Base-by-base conservation (phyloP, 1,140 invertebrate genomes). In the Alviniconcha marisindica region DNA sequence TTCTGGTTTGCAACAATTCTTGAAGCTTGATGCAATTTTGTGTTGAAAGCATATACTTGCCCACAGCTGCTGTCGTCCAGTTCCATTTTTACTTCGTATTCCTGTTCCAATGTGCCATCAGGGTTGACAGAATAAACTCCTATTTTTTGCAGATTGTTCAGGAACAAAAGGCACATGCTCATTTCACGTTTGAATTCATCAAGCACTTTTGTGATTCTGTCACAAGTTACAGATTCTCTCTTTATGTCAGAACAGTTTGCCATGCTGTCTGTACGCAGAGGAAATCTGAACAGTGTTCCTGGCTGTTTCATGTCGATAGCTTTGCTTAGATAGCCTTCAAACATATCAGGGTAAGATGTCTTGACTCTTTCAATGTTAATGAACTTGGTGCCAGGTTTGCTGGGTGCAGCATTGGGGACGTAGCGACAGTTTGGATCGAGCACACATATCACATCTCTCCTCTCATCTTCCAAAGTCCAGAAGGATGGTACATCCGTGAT, bases 401-500 rank as follows among this genome's bases (percentile, higher is more conserved):
- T 36, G 21, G 44, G 28, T 14, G 84, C 84, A 18, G 89, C 87
- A 14, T 83, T 79, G 24, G 88, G 88, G 38, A 91, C 85, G 84
- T 88, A 89, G 31, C 81, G 87, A 54, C 88, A 90, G 77, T 90
- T 83, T 60, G 92, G 92, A 86, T 93, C 92, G 18, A 92, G 88
- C 5, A 90, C 78, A 77, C 91, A 92, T 1, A 92, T 66, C 28
- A 85, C 87, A 79, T 91, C 87, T 33, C 85, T 86, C n/a, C 60
- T 83, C 31, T 82, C 83, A 44, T 84, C 74, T 81, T 83, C 85
- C 56, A 85, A 82, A 44, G 89, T 90, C 14, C 91, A 63, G 73
- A 92, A 91, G 7, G 91, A 91, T 5, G 92, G 92, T 1, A 83
- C 86, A 82, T 92, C 91, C 14, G 92, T 92, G 33, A 92, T 77